These are phyloP conservation scores for Carabus problematicus DNA, from an alignment of 2,888 invertebrate species.

Conservation along the genomic window DNA sequence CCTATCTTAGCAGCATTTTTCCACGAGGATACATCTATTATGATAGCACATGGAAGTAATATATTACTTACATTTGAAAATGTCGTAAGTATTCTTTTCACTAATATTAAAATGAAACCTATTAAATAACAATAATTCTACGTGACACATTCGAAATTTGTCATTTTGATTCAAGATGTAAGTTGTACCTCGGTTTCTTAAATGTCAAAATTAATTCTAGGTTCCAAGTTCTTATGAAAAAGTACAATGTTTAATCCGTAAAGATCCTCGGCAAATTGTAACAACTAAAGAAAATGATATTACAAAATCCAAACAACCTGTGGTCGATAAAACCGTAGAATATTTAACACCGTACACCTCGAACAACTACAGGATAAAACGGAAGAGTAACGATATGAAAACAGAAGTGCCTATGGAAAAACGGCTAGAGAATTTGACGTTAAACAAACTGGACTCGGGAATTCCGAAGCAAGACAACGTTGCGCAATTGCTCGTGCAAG, in stretches of 20 bases:
- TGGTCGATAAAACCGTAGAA: constrained; percentile 60
- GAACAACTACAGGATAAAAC: constrained; percentile 48
- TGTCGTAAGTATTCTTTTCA: constrained; percentile 58
- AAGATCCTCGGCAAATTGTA: constrained; percentile 55
- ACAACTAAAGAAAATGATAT: constrained; percentile 54
- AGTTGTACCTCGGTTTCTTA: constrained; percentile 15
- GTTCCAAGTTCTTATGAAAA: constrained; percentile 54
- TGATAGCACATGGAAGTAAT: constrained; percentile 67
- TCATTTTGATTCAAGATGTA: background rate
- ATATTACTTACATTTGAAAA: constrained; percentile 67
- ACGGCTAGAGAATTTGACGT: constrained; percentile 78
- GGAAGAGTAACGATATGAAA: constrained; percentile 36
- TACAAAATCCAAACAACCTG: constrained; percentile 58
- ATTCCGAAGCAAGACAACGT: constrained; percentile 74
- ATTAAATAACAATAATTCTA: too few relatives aligned
- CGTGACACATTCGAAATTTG: background rate
- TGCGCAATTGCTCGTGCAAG: constrained; percentile 82
- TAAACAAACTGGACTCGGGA: constrained; percentile 66
- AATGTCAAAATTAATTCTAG: too few relatives aligned
- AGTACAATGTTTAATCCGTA: constrained; percentile 60
- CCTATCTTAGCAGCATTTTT: constrained; percentile 62
- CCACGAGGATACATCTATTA: constrained; percentile 57
- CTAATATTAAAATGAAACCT: too few relatives aligned
- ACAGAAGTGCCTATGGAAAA: constrained; percentile 83
- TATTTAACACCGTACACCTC: constrained; percentile 60